Conservation (phyloP, 2,797 vertebrate genomes). For the Pseudotriccus pelzelni region DNA sequence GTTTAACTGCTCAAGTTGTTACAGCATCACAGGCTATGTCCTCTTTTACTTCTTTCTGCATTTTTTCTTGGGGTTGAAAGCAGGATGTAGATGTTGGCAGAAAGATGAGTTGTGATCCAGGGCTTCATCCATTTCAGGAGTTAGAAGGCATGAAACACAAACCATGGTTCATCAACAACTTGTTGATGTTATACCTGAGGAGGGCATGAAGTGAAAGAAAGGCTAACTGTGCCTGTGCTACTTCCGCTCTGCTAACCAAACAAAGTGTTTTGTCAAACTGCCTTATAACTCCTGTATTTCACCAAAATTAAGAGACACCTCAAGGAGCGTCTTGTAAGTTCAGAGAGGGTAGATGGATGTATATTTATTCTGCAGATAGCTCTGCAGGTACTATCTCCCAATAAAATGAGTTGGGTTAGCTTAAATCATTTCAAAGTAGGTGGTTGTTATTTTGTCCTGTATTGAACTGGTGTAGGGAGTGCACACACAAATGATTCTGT, state of each 20-base stretch:
- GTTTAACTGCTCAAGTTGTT: neutral
- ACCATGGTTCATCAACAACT: neutral
- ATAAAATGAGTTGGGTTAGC: neutral
- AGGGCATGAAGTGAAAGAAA: neutral
- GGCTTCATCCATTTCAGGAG: neutral
- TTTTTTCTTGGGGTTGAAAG: neutral
- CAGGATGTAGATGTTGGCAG: neutral
- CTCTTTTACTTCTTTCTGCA: neutral
- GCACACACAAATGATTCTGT: conserved; percentile 29
- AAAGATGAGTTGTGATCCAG: neutral
- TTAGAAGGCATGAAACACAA: neutral
- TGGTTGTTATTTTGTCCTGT: conserved; percentile 25
- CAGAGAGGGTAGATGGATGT: neutral
- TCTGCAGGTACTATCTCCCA: neutral
- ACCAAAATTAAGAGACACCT: neutral
- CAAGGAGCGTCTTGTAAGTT: neutral
- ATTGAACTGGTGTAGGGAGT: conserved; percentile 8
- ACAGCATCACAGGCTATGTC: neutral
- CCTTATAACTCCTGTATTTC: neutral
- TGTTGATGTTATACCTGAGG: neutral
- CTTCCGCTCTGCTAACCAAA: neutral
- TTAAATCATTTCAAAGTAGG: neutral
- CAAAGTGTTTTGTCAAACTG: neutral
- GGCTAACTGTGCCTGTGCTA: neutral
- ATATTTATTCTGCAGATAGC: neutral